Conservation (phyloP, 53 echinoderm and acorn worm species). For the Luidia sarsii region DNA sequence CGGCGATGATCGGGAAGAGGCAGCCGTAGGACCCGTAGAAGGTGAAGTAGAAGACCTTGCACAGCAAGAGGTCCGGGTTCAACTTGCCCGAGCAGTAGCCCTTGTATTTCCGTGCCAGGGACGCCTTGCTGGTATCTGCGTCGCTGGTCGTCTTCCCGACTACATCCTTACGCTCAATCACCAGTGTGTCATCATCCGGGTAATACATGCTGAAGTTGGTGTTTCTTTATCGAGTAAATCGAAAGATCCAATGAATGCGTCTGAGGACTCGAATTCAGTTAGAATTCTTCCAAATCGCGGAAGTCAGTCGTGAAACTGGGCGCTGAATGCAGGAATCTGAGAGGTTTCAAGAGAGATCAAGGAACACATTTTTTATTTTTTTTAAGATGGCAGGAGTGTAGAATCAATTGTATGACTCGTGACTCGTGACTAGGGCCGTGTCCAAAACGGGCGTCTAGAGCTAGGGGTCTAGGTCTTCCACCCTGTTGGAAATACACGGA, state of each 20-base stretch:
- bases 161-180: conserved; percentile 78
- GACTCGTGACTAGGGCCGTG: too few relatives aligned
- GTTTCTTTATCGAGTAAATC: neutral
- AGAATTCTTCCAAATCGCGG: too few relatives aligned
- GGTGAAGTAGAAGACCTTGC: conserved; percentile 88
- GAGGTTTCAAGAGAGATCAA: too few relatives aligned
- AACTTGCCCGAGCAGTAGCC: conserved; percentile 63
- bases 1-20: conserved; percentile 86
- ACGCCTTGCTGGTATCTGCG: conserved; percentile 14
- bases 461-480: too few relatives aligned
- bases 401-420: too few relatives aligned
- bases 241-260: neutral
- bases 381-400: too few relatives aligned
- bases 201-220: conserved; percentile 62
- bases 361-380: too few relatives aligned
- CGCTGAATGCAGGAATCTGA: too few relatives aligned
- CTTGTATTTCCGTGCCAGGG: conserved; percentile 39
- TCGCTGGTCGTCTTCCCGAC: conserved; percentile 37
- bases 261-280: neutral
- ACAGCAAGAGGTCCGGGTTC: conserved; percentile 79
- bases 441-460: too few relatives aligned
- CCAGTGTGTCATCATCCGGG: conserved; percentile 86
- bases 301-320: too few relatives aligned
- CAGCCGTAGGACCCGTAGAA: conserved; percentile 96
- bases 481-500: too few relatives aligned